These are phyloP conservation scores for Sinocyclocheilus grahami DNA, from an alignment of 2,113 vertebrate species.

Conservation along the genomic window DNA sequence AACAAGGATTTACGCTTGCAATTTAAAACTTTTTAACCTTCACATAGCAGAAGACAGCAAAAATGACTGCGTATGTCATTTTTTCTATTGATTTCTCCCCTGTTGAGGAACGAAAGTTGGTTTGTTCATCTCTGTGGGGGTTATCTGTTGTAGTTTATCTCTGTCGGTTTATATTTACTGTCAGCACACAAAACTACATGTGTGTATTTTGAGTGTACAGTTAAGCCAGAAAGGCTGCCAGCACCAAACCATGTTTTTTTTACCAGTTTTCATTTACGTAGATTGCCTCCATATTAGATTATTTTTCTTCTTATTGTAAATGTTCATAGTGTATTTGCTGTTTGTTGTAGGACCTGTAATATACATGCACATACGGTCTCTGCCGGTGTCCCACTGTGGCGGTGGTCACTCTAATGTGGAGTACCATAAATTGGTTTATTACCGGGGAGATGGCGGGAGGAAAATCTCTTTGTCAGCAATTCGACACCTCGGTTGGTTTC, in stretches of 20 bases:
- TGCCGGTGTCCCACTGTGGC: neutral
- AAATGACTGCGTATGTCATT: neutral
- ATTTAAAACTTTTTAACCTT: conserved; percentile 29
- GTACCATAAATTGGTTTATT: conserved; percentile 30
- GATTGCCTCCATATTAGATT: neutral
- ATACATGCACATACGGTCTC: neutral
- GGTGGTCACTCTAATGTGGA: neutral
- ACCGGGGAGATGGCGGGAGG: neutral
- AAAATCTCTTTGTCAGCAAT: conserved; percentile 49
- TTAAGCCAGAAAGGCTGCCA: neutral
- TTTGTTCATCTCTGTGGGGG: conserved; percentile 29
- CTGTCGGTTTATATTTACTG: conserved; percentile 12
- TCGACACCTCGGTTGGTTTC: conserved; percentile 31
- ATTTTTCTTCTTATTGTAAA: neutral
- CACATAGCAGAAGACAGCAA: neutral
- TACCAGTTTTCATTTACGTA: neutral
- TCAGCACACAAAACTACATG: neutral
- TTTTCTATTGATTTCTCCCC: conserved; percentile 8
- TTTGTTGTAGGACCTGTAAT: neutral
- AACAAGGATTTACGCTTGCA: conserved; percentile 12
- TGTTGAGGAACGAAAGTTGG: conserved; percentile 5
- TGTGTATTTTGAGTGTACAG: conserved; percentile 5
- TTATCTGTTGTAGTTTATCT: conserved; percentile 19
- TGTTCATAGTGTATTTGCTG: neutral
- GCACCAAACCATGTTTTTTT: neutral